Percentiles rank a stretch among this genome's conserved stretches.
Evolutionary conservation across 30 jellyfish, hydroid and myxozoan genomes (phyloP).

Genomic region (Hydractinia echinata): DNA sequence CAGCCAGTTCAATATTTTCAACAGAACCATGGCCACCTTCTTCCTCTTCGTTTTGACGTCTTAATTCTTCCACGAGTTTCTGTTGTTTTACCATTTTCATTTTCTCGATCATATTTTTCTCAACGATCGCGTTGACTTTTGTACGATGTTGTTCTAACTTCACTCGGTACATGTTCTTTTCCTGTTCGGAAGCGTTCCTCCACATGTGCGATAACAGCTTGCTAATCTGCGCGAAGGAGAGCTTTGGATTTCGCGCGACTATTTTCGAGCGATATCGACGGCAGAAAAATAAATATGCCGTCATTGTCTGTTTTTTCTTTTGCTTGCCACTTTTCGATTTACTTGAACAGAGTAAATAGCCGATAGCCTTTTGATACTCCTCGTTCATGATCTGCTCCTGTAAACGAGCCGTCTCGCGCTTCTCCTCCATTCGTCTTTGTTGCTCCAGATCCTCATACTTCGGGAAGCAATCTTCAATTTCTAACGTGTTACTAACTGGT

Average conservation of each 20-base stretch:
- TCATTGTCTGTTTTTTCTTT: constrained; percentile 83
- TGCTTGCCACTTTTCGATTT: constrained; percentile 62
- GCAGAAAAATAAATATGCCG: constrained; percentile 61
- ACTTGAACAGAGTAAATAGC: constrained; percentile 37
- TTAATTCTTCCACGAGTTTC: constrained; percentile 20
- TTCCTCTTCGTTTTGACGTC: constrained; percentile 27
- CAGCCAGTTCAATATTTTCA: neutral
- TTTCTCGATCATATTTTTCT: constrained; percentile 39
- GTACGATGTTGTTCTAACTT: constrained; percentile 88
- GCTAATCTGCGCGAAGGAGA: constrained; percentile 47
- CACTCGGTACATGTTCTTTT: constrained; percentile 54
- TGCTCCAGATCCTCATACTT: constrained; percentile 6
- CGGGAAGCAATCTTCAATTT: constrained; percentile 8
- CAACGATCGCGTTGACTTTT: constrained; percentile 65
- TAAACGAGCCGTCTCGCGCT: constrained; percentile 25
- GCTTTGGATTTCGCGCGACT: constrained; percentile 44
- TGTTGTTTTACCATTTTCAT: constrained; percentile 45
- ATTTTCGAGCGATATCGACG: constrained; percentile 43
- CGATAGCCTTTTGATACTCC: constrained; percentile 46
- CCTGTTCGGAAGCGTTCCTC: constrained; percentile 55
- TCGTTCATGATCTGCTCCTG: constrained; percentile 41
- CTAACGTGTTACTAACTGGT: neutral
- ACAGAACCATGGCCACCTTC: neutral
- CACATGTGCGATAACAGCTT: constrained; percentile 41
- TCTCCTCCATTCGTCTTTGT: constrained; percentile 31